A percentile compares a stretch with the other conserved stretches of the same genome.
These are phyloP conservation scores for Triplophysa yarkandensis DNA, from an alignment of 2,797 vertebrate genomes.

Conservation along the genomic window DNA sequence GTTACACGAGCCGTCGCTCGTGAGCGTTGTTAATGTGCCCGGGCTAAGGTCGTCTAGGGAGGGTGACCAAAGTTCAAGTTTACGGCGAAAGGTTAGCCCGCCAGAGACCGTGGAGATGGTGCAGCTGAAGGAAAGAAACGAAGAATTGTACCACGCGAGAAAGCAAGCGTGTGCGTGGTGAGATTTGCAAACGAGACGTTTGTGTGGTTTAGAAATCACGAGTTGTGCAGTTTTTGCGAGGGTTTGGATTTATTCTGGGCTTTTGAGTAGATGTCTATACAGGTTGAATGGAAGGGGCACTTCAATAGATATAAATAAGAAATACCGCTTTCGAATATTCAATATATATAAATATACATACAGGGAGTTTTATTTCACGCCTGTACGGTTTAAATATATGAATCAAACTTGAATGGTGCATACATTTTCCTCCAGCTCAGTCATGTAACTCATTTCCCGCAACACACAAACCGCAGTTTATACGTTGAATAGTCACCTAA, in stretches of 20 bases:
- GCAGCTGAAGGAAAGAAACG: neutral
- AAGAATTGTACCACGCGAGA: neutral
- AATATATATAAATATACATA: neutral
- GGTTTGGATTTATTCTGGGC: neutral
- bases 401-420: no score
- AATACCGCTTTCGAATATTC: no score
- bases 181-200: neutral
- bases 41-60: constrained; percentile 35
- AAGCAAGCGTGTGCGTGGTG: neutral
- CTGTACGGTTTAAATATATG: neutral
- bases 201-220: neutral
- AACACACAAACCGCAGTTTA: neutral
- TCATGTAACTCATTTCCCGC: no score
- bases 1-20: constrained; percentile 24
- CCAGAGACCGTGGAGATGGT: constrained; percentile 20
- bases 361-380: neutral
- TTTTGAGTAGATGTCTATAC: neutral
- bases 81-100: constrained; percentile 50
- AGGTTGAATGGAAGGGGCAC: neutral
- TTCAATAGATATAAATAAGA: neutral
- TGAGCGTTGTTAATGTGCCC: constrained; percentile 41
- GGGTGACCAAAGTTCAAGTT: constrained; percentile 58
- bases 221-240: neutral
- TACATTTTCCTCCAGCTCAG: neutral
- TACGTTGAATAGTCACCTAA: neutral